Evolutionary conservation across 2,888 invertebrate species (phyloP), one percentile per base, ranked within the genome.

Genomic region (Drosophila paranaensis): DNA sequence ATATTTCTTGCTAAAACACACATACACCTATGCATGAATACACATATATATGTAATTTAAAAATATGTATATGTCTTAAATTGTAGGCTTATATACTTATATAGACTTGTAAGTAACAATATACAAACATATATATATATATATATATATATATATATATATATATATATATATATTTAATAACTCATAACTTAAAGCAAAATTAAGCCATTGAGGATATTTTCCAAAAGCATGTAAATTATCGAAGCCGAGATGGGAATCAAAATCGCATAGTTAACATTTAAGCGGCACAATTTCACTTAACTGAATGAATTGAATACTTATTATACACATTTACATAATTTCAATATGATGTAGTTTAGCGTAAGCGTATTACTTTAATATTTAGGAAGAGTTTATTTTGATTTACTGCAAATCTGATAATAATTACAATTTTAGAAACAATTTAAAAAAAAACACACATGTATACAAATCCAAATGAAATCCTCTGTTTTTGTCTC

Each of bases 251-350:
- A 58, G 76, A 71, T 62, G 42, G 75, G 58, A 82, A 88, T 54
- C 40, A 40, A 54, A 54, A 54, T 70, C 71, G 67, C 58, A 89
- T 69, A 88, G 90, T 88, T 89, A 87, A 87, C 90, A 89, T 62
- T 68, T 90, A 88, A 82, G 90, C 89, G 89, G 89, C 89, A 90
- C 89, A 88, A 89, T 69, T 79, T 90, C 81, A 89, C 89, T 89
- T 89, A 89, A 87, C 50, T 67, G 46, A 73, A 72, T 63, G 39
- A 83, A 77, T 77, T 68, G 68, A 72, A 79, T 75, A 73, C 66
- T 64, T 67, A 61, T 60, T 25, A 30, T 40, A 54, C 0, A 54
- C 27, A 39, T 35, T 35, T 53, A 53, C 35, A 37, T 53, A 5
- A 9, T 20, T 37, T 25, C 25, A 53, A 53, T 46, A 65, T 61